Percentiles rank a stretch among this genome's conserved stretches.
phyloP scores from a whole-genome alignment of 2,113 vertebrate species.

The Saguinus imperator region DNA sequence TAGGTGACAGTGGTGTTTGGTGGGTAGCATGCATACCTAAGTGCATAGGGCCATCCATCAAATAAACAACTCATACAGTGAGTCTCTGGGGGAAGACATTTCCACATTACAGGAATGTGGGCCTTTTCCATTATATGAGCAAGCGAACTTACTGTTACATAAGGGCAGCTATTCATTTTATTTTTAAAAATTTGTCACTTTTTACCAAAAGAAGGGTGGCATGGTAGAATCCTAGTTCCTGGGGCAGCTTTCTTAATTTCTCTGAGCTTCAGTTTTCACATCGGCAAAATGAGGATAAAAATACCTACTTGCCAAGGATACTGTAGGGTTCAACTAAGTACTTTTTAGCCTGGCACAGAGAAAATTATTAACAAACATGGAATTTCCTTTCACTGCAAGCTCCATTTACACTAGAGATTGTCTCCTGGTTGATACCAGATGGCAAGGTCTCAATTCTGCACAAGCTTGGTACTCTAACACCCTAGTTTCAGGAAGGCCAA shows the following conservation, averaged over 20 bases:
- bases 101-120: neutral
- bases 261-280: neutral
- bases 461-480: neutral
- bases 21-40: neutral
- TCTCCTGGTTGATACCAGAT: fast-evolving
- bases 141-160: constrained; percentile 7
- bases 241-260: neutral
- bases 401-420: neutral
- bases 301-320: neutral
- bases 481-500: neutral
- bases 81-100: neutral
- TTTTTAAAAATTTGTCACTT: neutral
- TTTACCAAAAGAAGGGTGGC: neutral
- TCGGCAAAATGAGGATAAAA: neutral
- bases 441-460: neutral
- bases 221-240: neutral
- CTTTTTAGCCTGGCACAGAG: neutral
- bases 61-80: neutral
- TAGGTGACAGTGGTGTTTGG: neutral
- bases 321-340: neutral
- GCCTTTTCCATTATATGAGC: neutral
- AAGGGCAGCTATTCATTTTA: neutral
- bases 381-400: neutral
- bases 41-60: neutral
- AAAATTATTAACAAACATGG: neutral